Evolutionary conservation across 1,140 invertebrate species (phyloP), one percentile per base, ranked within the genome.

Genomic region (Sinonovacula constricta): DNA sequence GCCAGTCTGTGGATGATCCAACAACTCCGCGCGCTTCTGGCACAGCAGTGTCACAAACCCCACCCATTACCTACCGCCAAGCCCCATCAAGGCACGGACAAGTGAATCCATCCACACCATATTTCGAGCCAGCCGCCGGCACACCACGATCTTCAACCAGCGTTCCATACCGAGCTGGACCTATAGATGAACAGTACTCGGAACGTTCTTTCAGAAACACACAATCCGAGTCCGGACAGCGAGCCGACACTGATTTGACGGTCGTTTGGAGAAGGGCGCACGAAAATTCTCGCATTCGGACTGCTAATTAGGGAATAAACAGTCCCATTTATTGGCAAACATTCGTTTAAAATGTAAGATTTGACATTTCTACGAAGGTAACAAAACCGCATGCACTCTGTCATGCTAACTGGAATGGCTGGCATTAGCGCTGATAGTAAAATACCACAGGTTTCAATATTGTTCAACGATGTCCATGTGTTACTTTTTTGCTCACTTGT

Each of bases 251-350:
- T 12, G 2, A 76, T 34, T 53, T 76, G 12, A 76, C 72, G 4
- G 72, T 76, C 18, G 51, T 45, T 12, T 76, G 72, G 72, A 76
- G 59, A 67, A 45, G 7, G 39, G 39, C 7, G 7, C 18, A 10
- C 18, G 7, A 7, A 10, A 7, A 18, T 18, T 18, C 7, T 45
- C 39, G 7, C 39, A 10, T 45, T 18, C 39, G 39, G 18, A 45
- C 39, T 10, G 39, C n/a, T n/a, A n/a, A n/a, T n/a, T n/a, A n/a
- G n/a, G n/a, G n/a, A n/a, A n/a, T n/a, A n/a, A n/a, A n/a, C n/a
- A n/a, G n/a, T n/a, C n/a, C n/a, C n/a, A n/a, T n/a, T n/a, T n/a
- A n/a, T n/a, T n/a, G n/a, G n/a, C n/a, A n/a, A n/a, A n/a, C n/a
- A n/a, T n/a, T n/a, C n/a, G n/a, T n/a, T n/a, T n/a, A n/a, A n/a